These are phyloP conservation scores for Drosophila nasuta DNA, from an alignment of 1,140 invertebrate genomes.

Conservation along the genomic window DNA sequence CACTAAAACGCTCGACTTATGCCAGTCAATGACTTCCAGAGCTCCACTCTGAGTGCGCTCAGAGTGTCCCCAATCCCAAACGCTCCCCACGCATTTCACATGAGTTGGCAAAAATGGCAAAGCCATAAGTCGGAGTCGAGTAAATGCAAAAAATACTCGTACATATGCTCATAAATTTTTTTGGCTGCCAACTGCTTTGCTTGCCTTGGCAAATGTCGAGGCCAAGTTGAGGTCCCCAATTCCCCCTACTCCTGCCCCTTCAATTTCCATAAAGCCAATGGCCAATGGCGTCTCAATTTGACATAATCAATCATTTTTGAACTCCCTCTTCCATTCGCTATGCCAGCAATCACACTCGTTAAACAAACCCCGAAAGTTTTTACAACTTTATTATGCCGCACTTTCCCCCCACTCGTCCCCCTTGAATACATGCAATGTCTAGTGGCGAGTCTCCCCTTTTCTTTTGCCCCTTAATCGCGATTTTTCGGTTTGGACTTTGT, in stretches of 20 bases:
- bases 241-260: not conserved
- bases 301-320: conserved; percentile 73
- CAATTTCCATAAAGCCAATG: conserved; percentile 33
- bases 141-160: conserved; percentile 4
- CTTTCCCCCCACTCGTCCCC: not conserved
- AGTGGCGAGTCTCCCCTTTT: not conserved
- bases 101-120: conserved; percentile 50
- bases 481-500: conserved; percentile 51
- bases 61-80: not conserved
- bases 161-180: conserved; percentile 18
- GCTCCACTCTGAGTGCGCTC: not conserved
- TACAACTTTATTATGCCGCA: conserved; percentile 70
- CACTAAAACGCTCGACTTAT: conserved; percentile 55
- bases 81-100: conserved; percentile 20
- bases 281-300: conserved; percentile 56
- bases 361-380: conserved; percentile 63
- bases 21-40: conserved; percentile 45
- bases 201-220: conserved; percentile 53
- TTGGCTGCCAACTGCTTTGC: conserved; percentile 27
- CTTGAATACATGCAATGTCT: not conserved
- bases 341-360: conserved; percentile 45
- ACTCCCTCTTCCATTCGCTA: not conserved
- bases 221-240: not conserved
- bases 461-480: conserved; percentile 34
- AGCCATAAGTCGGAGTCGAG: conserved; percentile 25